These are phyloP conservation scores for Myotis brandtii DNA, from an alignment of 2,113 vertebrate species.

Conservation along the genomic window DNA sequence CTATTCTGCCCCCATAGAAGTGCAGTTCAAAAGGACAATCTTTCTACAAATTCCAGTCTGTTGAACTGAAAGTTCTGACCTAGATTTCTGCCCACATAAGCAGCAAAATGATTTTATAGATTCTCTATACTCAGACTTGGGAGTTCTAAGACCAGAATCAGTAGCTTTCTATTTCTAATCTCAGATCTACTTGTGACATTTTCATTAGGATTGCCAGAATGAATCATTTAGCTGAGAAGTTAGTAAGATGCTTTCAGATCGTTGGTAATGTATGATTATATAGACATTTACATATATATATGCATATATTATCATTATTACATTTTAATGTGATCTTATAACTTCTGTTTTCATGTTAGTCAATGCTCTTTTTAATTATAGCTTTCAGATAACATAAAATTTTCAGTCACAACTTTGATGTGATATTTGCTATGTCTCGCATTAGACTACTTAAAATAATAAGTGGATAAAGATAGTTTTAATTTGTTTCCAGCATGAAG, in stretches of 20 bases:
- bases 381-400: constrained; percentile 39
- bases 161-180: constrained; percentile 43
- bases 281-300: background rate
- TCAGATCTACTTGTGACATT: constrained; percentile 48
- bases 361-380: constrained; percentile 58
- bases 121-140: background rate
- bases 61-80: background rate
- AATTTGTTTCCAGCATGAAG: background rate
- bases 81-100: background rate
- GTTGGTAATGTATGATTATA: constrained; percentile 35
- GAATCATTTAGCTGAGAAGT: constrained; percentile 24
- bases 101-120: constrained; percentile 52
- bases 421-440: constrained; percentile 17
- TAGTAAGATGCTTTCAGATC: constrained; percentile 45
- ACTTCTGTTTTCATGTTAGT: constrained; percentile 23
- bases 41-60: background rate
- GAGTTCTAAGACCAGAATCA: constrained; percentile 46
- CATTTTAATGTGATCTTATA: constrained; percentile 57
- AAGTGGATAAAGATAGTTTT: constrained; percentile 36
- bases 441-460: constrained; percentile 55
- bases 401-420: constrained; percentile 57
- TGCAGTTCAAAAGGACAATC: background rate
- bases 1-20: constrained; percentile 27
- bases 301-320: constrained; percentile 44
- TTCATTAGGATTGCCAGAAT: constrained; percentile 39